Evolutionary conservation across 2,797 vertebrate species (phyloP), one percentile per base, ranked within the genome.

Genomic region (Alosa sapidissima): DNA sequence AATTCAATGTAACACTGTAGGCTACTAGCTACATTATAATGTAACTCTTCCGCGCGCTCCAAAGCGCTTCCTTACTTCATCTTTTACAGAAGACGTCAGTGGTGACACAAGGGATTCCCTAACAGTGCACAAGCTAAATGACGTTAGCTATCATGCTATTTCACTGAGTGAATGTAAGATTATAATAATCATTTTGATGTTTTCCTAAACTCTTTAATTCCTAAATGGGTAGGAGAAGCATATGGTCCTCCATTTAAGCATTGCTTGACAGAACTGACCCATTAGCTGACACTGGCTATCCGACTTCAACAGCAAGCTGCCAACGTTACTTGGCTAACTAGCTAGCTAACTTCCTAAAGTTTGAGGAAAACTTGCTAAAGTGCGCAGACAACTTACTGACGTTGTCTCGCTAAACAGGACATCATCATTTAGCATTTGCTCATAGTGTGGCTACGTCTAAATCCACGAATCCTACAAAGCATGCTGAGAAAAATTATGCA

Each of bases 321-420:
- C 72, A 78, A 47, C 36, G 36, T 78, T 47, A n/a, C 36, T 47
- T 47, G 72, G 41, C 72, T 78, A 78, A 45, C 72, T 45, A 78
- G 72, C 36, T 45, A 62, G n/a, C n/a, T 78, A 21, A 78, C 36
- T 78, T 78, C 33, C 14, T 78, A 21, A 78, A 78, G 72, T 78
- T 78, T 4, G 10, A 19, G 72, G 72, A 33, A 47, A 78, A 78
- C 72, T 78, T 78, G 72, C 72, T 28, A 2, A 78, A 78, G 41
- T 47, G 72, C 72, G 72, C 72, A 78, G 72, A 78, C 8, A 47
- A 8, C 41, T 45, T 45, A 47, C 41, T 45, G 72, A 47, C 72
- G 5, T 19, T 47, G 41, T 78, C 72, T 78, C 36, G 41, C 72
- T 78, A 9, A 45, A 78, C 16, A 78, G 19, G 16, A 36, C 41